phyloP scores from a whole-genome alignment of 2,113 vertebrate species.

The Dipodomys ordii region DNA sequence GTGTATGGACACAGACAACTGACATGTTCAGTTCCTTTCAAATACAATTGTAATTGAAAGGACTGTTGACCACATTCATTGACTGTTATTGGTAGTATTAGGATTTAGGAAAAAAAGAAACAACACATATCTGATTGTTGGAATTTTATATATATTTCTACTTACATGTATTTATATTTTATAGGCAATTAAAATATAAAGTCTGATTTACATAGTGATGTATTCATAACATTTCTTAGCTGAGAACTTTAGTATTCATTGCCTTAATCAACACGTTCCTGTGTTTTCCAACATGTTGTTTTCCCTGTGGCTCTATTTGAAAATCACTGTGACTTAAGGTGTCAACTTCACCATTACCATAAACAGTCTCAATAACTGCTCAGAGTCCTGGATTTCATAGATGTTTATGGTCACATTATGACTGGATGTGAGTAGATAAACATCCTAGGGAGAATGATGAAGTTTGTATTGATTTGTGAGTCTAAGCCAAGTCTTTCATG shows the following conservation, averaged over 20 bases:
- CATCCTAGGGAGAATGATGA: conserved; percentile 66
- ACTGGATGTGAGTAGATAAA: conserved; percentile 81
- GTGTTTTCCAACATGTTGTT: conserved; percentile 77
- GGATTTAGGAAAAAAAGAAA: neutral
- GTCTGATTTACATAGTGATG: conserved; percentile 57
- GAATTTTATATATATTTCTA: no score
- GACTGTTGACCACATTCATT: neutral
- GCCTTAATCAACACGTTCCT: conserved; percentile 75
- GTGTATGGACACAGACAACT: neutral
- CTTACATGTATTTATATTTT: no score
- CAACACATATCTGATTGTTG: no score
- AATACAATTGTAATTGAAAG: neutral
- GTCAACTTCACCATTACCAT: conserved; percentile 81
- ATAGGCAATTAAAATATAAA: neutral
- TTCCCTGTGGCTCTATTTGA: conserved; percentile 81
- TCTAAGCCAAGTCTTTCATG: conserved; percentile 65
- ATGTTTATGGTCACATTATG: conserved; percentile 78
- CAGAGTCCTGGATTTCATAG: conserved; percentile 83
- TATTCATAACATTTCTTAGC: conserved; percentile 52
- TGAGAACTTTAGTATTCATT: conserved; percentile 67
- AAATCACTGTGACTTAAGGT: conserved; percentile 85
- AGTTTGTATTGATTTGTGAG: conserved; percentile 65
- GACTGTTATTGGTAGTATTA: conserved; percentile 19
- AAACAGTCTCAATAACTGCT: conserved; percentile 80
- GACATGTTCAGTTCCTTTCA: neutral